A percentile compares a stretch with the other conserved stretches of the same genome.
phyloP scores from a whole-genome alignment of 2,797 vertebrate genomes.

The Scolopax bukidnonensis region DNA sequence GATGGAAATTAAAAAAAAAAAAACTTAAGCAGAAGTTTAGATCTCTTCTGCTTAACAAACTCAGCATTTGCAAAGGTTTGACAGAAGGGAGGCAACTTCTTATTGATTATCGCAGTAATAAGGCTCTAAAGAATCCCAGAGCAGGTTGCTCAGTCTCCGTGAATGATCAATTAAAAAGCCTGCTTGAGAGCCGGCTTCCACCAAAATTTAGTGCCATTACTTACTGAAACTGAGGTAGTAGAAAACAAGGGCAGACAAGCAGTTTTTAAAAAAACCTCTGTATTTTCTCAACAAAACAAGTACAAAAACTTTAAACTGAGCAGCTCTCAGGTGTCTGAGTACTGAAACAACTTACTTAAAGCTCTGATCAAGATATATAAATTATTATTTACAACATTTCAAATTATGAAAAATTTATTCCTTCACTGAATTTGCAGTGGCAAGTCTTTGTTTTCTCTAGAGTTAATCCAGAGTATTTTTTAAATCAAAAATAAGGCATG shows the following conservation, averaged over 20 bases:
- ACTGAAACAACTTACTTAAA: background rate
- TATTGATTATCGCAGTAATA: slow-evolving; percentile 30
- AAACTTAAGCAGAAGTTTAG: background rate
- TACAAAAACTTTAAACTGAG: background rate
- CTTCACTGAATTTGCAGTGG: background rate
- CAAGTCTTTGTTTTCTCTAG: background rate
- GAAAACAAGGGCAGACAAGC: background rate
- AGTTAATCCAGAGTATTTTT: background rate
- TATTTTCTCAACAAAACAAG: background rate
- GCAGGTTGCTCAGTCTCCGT: background rate
- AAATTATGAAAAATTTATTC: background rate
- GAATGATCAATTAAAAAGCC: slow-evolving; percentile 32
- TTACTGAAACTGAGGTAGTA: background rate
- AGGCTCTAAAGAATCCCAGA: slow-evolving; percentile 2
- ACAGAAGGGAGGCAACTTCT: slow-evolving; percentile 50
- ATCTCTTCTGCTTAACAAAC: slow-evolving; percentile 42
- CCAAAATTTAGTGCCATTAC: background rate
- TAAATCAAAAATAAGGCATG: background rate
- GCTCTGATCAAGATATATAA: background rate
- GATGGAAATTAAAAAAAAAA: slow-evolving; percentile 11
- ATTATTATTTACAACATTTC: background rate
- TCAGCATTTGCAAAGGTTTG: background rate
- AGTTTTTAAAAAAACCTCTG: background rate
- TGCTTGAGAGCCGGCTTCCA: background rate
- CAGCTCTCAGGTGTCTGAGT: background rate